Conservation (phyloP, 2,797 vertebrate species). For the Hafferia zeledoni region DNA sequence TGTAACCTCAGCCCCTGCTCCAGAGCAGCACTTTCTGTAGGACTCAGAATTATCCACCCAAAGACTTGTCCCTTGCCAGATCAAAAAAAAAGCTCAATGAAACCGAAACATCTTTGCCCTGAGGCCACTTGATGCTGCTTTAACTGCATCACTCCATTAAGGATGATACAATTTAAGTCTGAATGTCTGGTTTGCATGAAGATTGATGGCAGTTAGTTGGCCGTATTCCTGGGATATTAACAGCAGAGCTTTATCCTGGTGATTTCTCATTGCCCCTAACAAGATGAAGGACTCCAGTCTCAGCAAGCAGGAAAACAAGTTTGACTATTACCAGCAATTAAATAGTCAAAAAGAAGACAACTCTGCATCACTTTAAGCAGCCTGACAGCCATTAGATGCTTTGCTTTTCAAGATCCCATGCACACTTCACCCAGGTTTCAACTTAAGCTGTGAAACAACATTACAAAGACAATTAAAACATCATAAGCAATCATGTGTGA, state of each 20-base stretch:
- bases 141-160: constrained; percentile 36
- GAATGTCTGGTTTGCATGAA: constrained; percentile 43
- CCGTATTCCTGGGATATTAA: constrained; percentile 26
- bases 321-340: background rate
- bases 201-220: constrained; percentile 39
- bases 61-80: background rate
- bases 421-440: constrained; percentile 1
- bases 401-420: background rate
- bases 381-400: background rate
- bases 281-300: background rate
- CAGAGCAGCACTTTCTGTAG: background rate
- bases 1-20: background rate
- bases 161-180: constrained; percentile 4
- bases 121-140: constrained; percentile 16
- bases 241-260: background rate
- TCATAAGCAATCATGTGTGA: constrained; percentile 54
- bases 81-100: background rate
- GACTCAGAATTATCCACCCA: background rate
- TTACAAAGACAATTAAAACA: constrained; percentile 58
- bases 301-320: background rate
- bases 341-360: background rate
- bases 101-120: constrained; percentile 9
- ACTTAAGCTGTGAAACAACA: background rate
- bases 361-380: background rate
- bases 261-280: constrained; percentile 15